These are phyloP conservation scores for Paradisaea rubra DNA, from an alignment of 2,113 vertebrate genomes.

Conservation along the genomic window DNA sequence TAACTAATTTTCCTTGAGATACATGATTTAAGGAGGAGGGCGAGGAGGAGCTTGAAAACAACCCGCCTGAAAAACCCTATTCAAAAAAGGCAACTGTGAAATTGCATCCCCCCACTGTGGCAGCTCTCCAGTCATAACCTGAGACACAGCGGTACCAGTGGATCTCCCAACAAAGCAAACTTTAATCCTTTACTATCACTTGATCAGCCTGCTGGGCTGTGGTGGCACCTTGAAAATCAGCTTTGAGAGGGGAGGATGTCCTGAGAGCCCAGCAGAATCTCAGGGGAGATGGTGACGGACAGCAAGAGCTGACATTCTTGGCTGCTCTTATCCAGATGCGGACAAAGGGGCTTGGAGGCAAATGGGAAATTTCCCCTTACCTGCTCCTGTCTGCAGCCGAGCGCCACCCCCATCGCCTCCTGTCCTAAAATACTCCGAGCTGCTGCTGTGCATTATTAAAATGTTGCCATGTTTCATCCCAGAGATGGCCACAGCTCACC, in stretches of 20 bases:
- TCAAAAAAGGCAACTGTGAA: background rate
- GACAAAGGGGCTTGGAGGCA: background rate
- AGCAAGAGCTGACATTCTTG: background rate
- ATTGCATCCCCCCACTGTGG: background rate
- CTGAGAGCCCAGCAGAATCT: background rate
- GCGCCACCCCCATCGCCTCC: background rate
- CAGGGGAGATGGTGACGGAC: background rate
- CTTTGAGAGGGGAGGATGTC: background rate
- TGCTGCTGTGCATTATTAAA: constrained; percentile 49
- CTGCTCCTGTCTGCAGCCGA: background rate
- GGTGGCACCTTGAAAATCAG: background rate
- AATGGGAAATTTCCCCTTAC: background rate
- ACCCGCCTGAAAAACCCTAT: fast-evolving
- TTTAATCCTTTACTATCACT: background rate
- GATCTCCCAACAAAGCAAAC: background rate
- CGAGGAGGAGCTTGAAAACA: background rate
- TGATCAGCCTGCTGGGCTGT: background rate
- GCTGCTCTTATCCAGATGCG: background rate
- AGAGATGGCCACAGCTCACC: background rate
- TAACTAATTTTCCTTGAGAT: background rate
- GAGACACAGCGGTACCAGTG: background rate
- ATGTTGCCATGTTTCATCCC: constrained; percentile 20
- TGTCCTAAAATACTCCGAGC: constrained; percentile 13
- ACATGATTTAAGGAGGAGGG: background rate
- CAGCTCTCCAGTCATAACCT: background rate